These are phyloP conservation scores for Abramis brama DNA, from an alignment of 2,113 vertebrate genomes.

Conservation along the genomic window DNA sequence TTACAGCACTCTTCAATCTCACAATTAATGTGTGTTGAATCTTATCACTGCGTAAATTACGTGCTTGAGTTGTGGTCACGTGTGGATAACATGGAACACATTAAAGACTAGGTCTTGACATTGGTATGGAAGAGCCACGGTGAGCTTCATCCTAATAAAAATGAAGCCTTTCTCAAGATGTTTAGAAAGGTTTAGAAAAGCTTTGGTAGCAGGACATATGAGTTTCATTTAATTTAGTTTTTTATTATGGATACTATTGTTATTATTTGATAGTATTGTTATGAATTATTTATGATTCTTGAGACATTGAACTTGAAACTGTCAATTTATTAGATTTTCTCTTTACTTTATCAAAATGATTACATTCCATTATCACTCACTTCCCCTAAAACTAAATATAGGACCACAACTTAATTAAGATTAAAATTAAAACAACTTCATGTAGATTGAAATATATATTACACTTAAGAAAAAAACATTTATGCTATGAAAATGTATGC, in stretches of 20 bases:
- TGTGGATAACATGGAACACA: conserved; percentile 43
- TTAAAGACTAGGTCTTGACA: neutral
- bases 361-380: neutral
- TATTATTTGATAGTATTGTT: too few species aligned
- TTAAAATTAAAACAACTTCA: too few species aligned
- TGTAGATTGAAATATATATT: too few species aligned
- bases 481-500: too few species aligned
- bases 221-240: neutral
- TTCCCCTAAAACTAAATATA: too few species aligned
- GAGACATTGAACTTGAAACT: too few species aligned
- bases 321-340: neutral
- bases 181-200: neutral
- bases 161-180: neutral
- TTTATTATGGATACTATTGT: too few species aligned
- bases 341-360: neutral
- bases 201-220: neutral
- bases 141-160: neutral
- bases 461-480: too few species aligned
- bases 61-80: conserved; percentile 51
- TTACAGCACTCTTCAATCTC: conserved; percentile 61
- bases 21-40: conserved; percentile 66
- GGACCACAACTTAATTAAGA: too few species aligned
- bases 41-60: conserved; percentile 63
- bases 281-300: too few species aligned
- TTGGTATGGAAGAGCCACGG: neutral